Base-by-base conservation (phyloP, 2,888 invertebrate species). In the Willowsia nigromaculata region DNA sequence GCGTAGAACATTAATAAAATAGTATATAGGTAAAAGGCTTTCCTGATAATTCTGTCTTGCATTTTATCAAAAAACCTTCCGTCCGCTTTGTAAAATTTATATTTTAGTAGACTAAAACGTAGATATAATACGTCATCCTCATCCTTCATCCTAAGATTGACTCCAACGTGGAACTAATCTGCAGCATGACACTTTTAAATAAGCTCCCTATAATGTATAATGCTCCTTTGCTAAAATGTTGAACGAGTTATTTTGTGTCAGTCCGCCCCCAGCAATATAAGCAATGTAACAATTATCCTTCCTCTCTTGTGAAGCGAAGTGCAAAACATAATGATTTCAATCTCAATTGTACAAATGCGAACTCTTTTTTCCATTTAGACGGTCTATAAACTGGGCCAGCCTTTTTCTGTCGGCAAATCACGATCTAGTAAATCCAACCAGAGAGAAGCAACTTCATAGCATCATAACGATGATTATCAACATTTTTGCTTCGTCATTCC, bases 321-420 rank as follows among this genome's bases (percentile, higher is more conserved):
- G 30, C 47, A 18, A 40, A 43, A n/a, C 3, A 27, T 33, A 78
- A 59, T 56, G 30, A 53, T 76, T 76, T 76, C 33, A 50, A 50
- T 86, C 80, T 81, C 87, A 81, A 87, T 82, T 71, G 81, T 74
- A 82, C 81, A 87, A 87, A 81, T 81, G 84, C 83, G 83, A 84
- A 85, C 85, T 89, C 90, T 81, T 88, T 81, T n/a, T 80, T 71
- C 40, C 9, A 40, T 85, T 89, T 92, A 92, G 92, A 84, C 92
- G 47, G 92, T 90, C 92, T 92, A 92, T 91, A 92, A 92, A 92
- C 82, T 92, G 91, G 92, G 90, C 91, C 92, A 91, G 92, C 90
- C 92, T 92, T 91, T 90, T 89, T 83, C 83, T 89, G 87, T 89
- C 90, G 84, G 90, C 90, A 84, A 90, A 87, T 90, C 90, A 87